Evolutionary conservation across 92 coral and sea anemone species (phyloP).

Genomic region (Siderastrea radians): DNA sequence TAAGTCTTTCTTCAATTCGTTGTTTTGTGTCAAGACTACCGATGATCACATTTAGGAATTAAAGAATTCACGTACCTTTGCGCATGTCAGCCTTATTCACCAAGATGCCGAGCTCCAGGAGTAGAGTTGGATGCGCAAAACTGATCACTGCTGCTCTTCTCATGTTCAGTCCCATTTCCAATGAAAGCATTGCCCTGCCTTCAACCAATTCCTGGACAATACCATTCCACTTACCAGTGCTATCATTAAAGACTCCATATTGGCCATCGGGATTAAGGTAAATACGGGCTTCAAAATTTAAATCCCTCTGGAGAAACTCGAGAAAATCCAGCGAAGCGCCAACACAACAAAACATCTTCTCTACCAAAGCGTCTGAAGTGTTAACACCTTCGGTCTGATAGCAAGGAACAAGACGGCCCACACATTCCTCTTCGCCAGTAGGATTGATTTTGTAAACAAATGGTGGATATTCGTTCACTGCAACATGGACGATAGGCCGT

Average conservation of each 20-base stretch:
- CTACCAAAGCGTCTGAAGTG: background rate
- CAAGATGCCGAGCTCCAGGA: conserved; percentile 63
- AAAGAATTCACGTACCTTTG: background rate
- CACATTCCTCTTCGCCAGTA: too few species aligned
- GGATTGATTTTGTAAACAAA: too few species aligned
- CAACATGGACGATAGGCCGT: too few species aligned
- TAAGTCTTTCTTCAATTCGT: too few species aligned
- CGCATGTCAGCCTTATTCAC: conserved; percentile 20
- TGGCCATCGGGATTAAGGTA: conserved; percentile 61
- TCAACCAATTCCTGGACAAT: conserved; percentile 49
- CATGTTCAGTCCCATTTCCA: conserved; percentile 63
- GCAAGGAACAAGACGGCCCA: background rate
- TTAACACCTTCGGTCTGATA: background rate
- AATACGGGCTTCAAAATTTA: conserved; percentile 46
- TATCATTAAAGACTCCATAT: conserved; percentile 36
- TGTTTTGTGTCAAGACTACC: too few species aligned
- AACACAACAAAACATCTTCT: conserved; percentile 50
- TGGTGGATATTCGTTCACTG: too few species aligned
- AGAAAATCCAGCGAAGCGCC: conserved; percentile 67
- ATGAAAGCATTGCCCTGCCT: conserved; percentile 48
- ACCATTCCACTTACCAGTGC: conserved; percentile 55
- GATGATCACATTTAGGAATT: too few species aligned
- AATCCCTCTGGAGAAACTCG: conserved; percentile 47
- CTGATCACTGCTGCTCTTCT: conserved; percentile 46
- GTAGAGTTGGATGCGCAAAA: conserved; percentile 66